Evolutionary conservation across 2,888 invertebrate species (phyloP).

Genomic region (Athalia circularis): DNA sequence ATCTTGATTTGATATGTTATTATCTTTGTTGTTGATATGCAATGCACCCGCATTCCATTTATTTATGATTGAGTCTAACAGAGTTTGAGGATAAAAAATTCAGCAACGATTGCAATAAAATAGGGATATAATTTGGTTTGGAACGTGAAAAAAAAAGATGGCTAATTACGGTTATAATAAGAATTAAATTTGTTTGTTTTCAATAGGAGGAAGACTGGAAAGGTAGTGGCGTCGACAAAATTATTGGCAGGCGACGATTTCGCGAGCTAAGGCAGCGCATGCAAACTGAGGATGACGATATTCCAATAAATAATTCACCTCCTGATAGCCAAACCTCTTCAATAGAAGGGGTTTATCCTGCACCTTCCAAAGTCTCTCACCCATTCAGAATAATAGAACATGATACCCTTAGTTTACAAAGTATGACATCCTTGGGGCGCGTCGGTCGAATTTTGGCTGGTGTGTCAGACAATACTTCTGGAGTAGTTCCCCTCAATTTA

Average conservation of each 20-base stretch:
- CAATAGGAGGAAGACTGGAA: slow-evolving; percentile 74
- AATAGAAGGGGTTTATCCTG: slow-evolving; percentile 85
- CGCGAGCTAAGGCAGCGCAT: slow-evolving; percentile 90
- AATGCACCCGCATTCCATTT: not conserved
- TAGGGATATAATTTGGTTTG: not conserved
- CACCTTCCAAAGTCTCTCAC: slow-evolving; percentile 80
- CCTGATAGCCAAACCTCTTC: slow-evolving; percentile 87
- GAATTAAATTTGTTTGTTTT: slow-evolving; percentile 50
- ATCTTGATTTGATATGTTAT: not conserved
- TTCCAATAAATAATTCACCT: slow-evolving; percentile 80
- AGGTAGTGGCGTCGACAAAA: slow-evolving; percentile 64
- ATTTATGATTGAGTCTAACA: too few species aligned
- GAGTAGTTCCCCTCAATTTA: slow-evolving; percentile 61
- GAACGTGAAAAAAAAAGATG: not conserved
- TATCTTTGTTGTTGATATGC: not conserved
- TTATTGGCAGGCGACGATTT: slow-evolving; percentile 82
- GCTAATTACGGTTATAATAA: slow-evolving; percentile 29
- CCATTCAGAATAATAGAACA: slow-evolving; percentile 92
- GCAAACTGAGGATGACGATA: slow-evolving; percentile 91
- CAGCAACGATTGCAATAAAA: not conserved
- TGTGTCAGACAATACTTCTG: slow-evolving; percentile 69
- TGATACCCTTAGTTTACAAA: slow-evolving; percentile 91
- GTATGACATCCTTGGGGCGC: slow-evolving; percentile 90
- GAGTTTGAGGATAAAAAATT: not conserved
- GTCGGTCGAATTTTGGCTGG: slow-evolving; percentile 88